Conservation (phyloP, 2,888 invertebrate genomes). For the Neocrepidodera transversa region DNA sequence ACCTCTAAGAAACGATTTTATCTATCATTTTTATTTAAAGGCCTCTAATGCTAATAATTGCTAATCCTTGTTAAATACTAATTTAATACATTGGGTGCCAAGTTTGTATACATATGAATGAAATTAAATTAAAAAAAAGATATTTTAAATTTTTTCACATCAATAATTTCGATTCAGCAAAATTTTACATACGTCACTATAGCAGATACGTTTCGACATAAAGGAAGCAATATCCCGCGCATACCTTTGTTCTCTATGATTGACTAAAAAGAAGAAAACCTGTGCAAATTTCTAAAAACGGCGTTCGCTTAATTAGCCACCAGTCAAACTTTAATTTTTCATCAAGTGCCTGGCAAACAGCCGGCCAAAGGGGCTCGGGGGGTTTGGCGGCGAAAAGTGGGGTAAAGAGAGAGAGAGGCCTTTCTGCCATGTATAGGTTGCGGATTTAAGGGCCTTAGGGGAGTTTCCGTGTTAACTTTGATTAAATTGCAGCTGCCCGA, state of each 20-base stretch:
- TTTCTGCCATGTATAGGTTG: slow-evolving; percentile 25
- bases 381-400: neutral
- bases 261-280: slow-evolving; percentile 40
- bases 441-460: slow-evolving; percentile 25
- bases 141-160: too few relatives aligned
- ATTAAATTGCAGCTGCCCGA: slow-evolving; percentile 29
- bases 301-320: slow-evolving; percentile 46
- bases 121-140: too few relatives aligned
- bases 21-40: too few relatives aligned
- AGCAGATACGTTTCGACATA: too few relatives aligned
- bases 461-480: slow-evolving; percentile 29
- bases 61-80: too few relatives aligned
- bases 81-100: too few relatives aligned
- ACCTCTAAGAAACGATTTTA: too few relatives aligned
- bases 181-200: too few relatives aligned
- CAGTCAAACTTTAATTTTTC: slow-evolving; percentile 48
- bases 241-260: slow-evolving; percentile 34
- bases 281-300: slow-evolving; percentile 45
- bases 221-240: slow-evolving; percentile 34
- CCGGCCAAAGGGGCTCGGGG: slow-evolving; percentile 22
- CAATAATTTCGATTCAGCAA: too few relatives aligned
- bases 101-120: too few relatives aligned
- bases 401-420: slow-evolving; percentile 1
- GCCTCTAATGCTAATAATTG: too few relatives aligned
- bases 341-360: slow-evolving; percentile 41